Evolutionary conservation across 2,888 invertebrate genomes (phyloP), one percentile per base, ranked within the genome.

Genomic region (Cistogaster globosa): DNA sequence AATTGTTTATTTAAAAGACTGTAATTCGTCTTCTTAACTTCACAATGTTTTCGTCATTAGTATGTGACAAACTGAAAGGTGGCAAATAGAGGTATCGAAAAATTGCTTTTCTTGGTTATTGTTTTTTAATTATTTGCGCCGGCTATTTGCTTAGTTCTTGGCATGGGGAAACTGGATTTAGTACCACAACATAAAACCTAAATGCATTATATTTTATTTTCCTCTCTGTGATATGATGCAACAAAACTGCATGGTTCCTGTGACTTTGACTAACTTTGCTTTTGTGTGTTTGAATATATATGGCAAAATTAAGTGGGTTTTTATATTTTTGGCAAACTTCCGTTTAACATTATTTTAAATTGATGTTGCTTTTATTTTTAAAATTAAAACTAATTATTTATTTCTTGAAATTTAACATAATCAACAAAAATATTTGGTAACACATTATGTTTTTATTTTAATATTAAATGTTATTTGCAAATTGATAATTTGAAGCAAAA

Each of bases 311-410:
- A 5, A 9, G 38, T 38, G 16, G 48, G 48, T 36, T 48, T 60
- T 36, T 36, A 20, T 32, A 57, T 60, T 84, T 76, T 62, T 57
- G 71, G 71, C 60, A 36, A 62, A 48, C 67, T 71, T 77, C 55
- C 68, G 62, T 68, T 72, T 55, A 77, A 69, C 68, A 74, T 77
- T 69, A 72, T 72, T 72, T 80, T n/a, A 63, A 81, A 72, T 72
- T 69, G 68, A 55, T 77, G 12, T 84, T 81, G 36, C 20, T 57
- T 36, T 38, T 53, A 1, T 7, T 14, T 57, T 36, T 60, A 11
- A 69, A 80, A 62, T 76, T 62, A 72, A 81, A 68, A 68, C n/a
- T 68, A 72, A 80, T 77, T 84, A 67, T 72, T 69, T 55, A 42
- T 42, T 38, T 55, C n/a, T 5, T 26, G 26, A 9, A 16, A 20